A percentile compares a stretch with the other conserved stretches of the same genome.
Evolutionary conservation across 2,113 vertebrate species (phyloP).

Genomic region (Platysteira castanea): DNA sequence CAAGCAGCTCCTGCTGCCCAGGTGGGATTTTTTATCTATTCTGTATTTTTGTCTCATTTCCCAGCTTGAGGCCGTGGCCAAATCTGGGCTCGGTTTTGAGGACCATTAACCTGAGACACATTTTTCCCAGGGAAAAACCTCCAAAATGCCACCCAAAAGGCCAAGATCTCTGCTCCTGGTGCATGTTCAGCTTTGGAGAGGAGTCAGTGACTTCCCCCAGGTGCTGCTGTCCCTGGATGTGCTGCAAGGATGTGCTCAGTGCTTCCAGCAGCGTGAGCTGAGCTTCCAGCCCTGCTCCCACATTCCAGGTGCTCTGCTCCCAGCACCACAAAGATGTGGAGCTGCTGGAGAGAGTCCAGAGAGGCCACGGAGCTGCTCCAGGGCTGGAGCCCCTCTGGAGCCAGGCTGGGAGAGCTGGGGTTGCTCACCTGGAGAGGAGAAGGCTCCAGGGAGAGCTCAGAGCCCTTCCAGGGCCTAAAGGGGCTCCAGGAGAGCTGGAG

Average conservation of each 20-base stretch:
- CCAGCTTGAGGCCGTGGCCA: not conserved
- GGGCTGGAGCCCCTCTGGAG: not conserved
- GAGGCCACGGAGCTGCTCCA: accelerated
- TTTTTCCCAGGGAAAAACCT: too few relatives aligned
- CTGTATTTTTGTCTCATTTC: not conserved
- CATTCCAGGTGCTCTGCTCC: not conserved
- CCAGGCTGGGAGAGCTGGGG: not conserved
- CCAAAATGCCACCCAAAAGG: too few relatives aligned
- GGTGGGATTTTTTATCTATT: not conserved
- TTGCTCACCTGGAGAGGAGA: too few relatives aligned
- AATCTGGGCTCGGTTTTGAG: not conserved
- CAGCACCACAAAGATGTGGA: not conserved
- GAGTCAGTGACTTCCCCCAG: too few relatives aligned
- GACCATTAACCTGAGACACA: not conserved
- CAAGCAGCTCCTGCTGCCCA: not conserved
- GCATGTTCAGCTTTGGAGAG: too few relatives aligned
- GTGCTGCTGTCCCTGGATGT: too few relatives aligned
- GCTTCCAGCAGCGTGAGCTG: not conserved
- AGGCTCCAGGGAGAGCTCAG: too few relatives aligned
- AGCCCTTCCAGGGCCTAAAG: too few relatives aligned
- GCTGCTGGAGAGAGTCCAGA: not conserved
- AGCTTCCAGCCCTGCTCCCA: not conserved
- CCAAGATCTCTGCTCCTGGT: too few relatives aligned
- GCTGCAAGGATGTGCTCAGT: not conserved
- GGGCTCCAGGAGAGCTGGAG: too few relatives aligned